These are phyloP conservation scores for Macrosteles quadrilineatus DNA, from an alignment of 1,140 invertebrate species.

Conservation along the genomic window DNA sequence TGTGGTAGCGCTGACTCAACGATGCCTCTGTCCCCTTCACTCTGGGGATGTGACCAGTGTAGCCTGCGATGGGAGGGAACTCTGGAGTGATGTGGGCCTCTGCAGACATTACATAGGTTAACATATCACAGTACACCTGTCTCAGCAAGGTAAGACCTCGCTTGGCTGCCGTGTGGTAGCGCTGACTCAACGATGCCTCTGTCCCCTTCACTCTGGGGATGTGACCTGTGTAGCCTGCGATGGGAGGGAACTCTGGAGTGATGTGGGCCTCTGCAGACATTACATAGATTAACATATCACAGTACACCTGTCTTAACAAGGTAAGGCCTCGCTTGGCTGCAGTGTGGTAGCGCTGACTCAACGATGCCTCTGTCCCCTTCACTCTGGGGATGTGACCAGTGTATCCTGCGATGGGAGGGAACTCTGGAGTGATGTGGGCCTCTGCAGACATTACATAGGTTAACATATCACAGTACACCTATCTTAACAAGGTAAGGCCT, in stretches of 20 bases:
- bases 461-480: slow-evolving; percentile 55
- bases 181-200: slow-evolving; percentile 65
- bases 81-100: slow-evolving; percentile 67
- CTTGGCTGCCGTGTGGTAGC: slow-evolving; percentile 67
- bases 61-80: slow-evolving; percentile 68
- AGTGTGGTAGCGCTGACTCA: slow-evolving; percentile 66
- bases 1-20: slow-evolving; percentile 65
- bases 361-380: slow-evolving; percentile 62
- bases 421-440: slow-evolving; percentile 65
- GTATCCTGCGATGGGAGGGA: slow-evolving; percentile 69
- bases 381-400: slow-evolving; percentile 70
- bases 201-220: slow-evolving; percentile 66
- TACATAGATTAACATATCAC: too few species aligned
- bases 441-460: too few species aligned
- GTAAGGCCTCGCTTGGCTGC: slow-evolving; percentile 65
- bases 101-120: slow-evolving; percentile 42
- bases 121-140: slow-evolving; percentile 51
- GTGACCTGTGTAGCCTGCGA: slow-evolving; percentile 71
- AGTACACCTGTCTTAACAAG: slow-evolving; percentile 59
- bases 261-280: slow-evolving; percentile 60
- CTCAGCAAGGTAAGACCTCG: slow-evolving; percentile 61
- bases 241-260: slow-evolving; percentile 67
- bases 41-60: slow-evolving; percentile 70
- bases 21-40: slow-evolving; percentile 65
- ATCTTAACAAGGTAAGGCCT: slow-evolving; percentile 60